A percentile compares a stretch with the other conserved stretches of the same genome.
Evolutionary conservation across 2,113 vertebrate species (phyloP).

Genomic region (Hemibates koningsi): DNA sequence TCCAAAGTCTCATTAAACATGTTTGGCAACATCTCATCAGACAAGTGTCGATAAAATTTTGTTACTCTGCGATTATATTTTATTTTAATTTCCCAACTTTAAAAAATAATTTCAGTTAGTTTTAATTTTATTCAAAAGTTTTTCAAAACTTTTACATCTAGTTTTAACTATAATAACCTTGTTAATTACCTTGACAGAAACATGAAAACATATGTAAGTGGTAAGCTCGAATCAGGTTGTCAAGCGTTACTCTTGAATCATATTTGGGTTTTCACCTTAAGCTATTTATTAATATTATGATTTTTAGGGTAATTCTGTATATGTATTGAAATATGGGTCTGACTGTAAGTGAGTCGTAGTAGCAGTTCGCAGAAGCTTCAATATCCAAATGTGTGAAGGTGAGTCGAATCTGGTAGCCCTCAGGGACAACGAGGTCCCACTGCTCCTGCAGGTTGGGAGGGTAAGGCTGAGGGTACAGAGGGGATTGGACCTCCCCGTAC

Average conservation of each 20-base stretch:
- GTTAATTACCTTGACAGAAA: background rate
- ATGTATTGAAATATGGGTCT: slow-evolving; percentile 2
- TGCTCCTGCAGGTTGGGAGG: slow-evolving; percentile 65
- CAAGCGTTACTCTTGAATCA: background rate
- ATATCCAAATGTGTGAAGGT: slow-evolving; percentile 84
- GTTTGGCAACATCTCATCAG: background rate
- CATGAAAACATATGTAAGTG: background rate
- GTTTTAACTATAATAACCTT: background rate
- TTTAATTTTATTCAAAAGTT: background rate
- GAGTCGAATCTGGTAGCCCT: slow-evolving; percentile 80
- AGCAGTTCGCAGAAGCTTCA: slow-evolving; percentile 79
- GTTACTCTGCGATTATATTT: background rate
- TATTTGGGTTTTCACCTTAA: background rate
- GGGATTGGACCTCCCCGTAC: slow-evolving; percentile 78
- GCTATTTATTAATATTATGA: background rate
- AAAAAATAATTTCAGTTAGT: background rate
- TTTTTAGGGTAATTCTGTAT: background rate
- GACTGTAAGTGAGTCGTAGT: slow-evolving; percentile 88
- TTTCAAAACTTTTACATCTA: background rate
- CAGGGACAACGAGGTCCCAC: slow-evolving; percentile 77
- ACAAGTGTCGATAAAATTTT: background rate
- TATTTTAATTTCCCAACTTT: background rate
- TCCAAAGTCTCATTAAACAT: background rate
- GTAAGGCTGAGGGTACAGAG: slow-evolving; percentile 81
- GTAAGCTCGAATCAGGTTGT: background rate